These are phyloP conservation scores for Gymnosoma rotundatum DNA, from an alignment of 2,888 invertebrate species.

Conservation along the genomic window DNA sequence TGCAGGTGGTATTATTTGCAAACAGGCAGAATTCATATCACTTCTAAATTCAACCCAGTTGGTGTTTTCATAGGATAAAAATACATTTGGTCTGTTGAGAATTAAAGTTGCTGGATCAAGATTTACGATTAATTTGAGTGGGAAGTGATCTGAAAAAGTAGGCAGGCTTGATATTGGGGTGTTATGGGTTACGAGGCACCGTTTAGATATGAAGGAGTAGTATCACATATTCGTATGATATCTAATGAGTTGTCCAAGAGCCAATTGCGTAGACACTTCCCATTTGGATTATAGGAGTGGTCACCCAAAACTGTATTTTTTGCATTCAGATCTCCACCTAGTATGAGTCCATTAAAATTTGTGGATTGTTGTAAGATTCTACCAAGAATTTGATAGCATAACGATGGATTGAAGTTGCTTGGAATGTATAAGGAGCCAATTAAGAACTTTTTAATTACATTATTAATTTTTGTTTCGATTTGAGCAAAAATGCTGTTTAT, in stretches of 20 bases:
- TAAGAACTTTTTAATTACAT: constrained; percentile 3
- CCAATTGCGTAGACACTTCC: not conserved
- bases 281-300: too few relatives aligned
- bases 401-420: not conserved
- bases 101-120: too few relatives aligned
- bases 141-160: not conserved
- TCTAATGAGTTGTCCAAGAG: not conserved
- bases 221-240: not conserved
- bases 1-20: too few relatives aligned
- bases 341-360: constrained; percentile 14
- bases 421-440: constrained; percentile 21
- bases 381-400: not conserved
- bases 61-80: too few relatives aligned
- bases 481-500: not conserved
- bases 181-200: not conserved
- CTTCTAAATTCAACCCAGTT: too few relatives aligned
- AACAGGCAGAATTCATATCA: too few relatives aligned
- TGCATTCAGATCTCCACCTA: constrained; percentile 25
- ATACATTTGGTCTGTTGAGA: too few relatives aligned
- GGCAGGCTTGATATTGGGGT: not conserved
- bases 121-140: not conserved
- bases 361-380: not conserved
- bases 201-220: not conserved
- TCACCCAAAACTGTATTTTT: too few relatives aligned
- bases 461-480: not conserved